Base-by-base conservation (phyloP, 2,113 vertebrate species). In the Boulengeromyrus knoepffleri region DNA sequence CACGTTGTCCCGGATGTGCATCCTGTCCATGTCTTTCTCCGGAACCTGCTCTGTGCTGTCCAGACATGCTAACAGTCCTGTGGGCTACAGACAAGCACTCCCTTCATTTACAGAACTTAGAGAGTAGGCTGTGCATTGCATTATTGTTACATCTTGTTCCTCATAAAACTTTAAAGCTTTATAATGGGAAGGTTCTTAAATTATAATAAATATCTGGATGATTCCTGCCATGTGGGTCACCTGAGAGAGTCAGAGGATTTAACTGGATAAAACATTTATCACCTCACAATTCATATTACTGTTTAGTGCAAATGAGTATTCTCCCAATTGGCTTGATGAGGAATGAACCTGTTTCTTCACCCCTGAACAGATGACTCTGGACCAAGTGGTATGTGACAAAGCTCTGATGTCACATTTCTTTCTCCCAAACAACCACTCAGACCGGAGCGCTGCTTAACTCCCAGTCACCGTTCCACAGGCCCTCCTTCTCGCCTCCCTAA, bases 1-100 rank as follows among this genome's bases (percentile, higher is more conserved):
- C 91, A 99, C 93, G 92, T 99, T 99, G 94, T 99, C 98, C 58
- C 99, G 97, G 91, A 99, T 94, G 62, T 99, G 98, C 98, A 99
- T 99, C 90, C 99, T 96, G 91, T 99, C 99, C 80, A 97, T 92
- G 85, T 99, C 98, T 92, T 96, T 99, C 93, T 99, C 98, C 19
- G 99, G 98, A 90, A 99, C 98, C 12, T 96, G 87, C 86, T 99
- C 99, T 5, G 96, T 84, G 91, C 97, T 99, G 95, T 99, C 99
- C 92, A 99, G 95, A 95, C 97, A 99, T 0, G 97, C 97, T 92
- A 99, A 94, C 92, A 99, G 95, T 91, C 99, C 99, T 89, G 97
- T 95, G 7, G 99, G 98, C 99, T 99, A 17, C 50, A 58, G 58
- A 88, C 9, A 46, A 1, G 77, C n/a, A 89, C n/a, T 45, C 5